phyloP scores from a whole-genome alignment of 2,113 vertebrate species.

The Phylloscopus trochiloides region DNA sequence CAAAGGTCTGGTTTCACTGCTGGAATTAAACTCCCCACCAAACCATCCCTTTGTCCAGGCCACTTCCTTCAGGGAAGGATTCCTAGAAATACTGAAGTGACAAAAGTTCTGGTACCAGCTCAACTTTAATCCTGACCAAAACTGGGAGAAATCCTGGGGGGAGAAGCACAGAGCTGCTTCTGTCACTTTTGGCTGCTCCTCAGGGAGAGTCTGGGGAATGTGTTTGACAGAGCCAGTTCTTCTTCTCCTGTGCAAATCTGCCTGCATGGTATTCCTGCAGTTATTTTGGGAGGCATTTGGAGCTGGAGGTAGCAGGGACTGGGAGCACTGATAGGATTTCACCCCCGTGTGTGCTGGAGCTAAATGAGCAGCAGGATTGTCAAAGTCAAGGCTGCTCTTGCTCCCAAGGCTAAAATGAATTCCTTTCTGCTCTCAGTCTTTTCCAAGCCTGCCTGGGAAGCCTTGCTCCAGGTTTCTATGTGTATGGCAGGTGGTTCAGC shows the following conservation, averaged over 20 bases:
- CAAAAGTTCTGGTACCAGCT: neutral
- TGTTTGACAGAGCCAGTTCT: conserved; percentile 2
- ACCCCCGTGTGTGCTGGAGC: neutral
- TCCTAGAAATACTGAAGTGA: neutral
- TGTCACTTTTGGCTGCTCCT: neutral
- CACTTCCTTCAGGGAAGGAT: neutral
- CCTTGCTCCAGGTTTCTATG: neutral
- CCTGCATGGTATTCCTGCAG: neutral
- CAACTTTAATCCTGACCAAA: neutral
- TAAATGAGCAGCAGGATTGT: neutral
- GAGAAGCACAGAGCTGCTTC: neutral
- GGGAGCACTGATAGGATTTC: neutral
- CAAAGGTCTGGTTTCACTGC: neutral
- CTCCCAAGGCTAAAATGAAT: neutral
- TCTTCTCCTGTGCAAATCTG: neutral
- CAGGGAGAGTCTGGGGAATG: neutral
- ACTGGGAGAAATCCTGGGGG: neutral
- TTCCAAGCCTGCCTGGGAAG: neutral
- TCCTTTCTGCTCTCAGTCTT: neutral
- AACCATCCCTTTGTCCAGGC: neutral
- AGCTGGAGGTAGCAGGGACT: neutral
- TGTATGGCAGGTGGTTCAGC: neutral
- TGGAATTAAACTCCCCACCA: neutral
- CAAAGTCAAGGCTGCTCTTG: neutral
- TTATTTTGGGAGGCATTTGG: conserved; percentile 44